Conservation (phyloP, 2,113 vertebrate species). For the Antidorcas marsupialis region DNA sequence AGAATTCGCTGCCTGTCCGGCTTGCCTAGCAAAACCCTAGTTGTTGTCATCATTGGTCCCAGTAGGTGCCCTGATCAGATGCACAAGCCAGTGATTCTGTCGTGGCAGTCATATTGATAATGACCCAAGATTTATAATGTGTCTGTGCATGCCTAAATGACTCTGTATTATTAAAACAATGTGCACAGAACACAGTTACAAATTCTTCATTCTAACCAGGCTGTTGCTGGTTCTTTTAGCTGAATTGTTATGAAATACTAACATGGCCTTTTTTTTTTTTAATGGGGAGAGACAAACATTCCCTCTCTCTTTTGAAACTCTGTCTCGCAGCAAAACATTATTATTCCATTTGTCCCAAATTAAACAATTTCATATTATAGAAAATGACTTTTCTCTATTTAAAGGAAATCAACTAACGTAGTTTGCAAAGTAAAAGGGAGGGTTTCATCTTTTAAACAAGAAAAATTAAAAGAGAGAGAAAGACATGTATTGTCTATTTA, state of each 20-base stretch:
- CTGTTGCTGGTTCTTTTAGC: not conserved
- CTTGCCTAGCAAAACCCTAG: slow-evolving; percentile 68
- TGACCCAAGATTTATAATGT: slow-evolving; percentile 49
- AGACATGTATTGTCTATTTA: slow-evolving; percentile 80
- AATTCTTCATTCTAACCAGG: not conserved
- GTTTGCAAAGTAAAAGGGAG: slow-evolving; percentile 78
- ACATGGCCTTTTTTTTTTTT: slow-evolving; percentile 48
- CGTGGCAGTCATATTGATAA: slow-evolving; percentile 45
- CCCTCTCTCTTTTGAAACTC: slow-evolving; percentile 71
- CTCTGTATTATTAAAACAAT: slow-evolving; percentile 33
- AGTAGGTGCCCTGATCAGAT: slow-evolving; percentile 57
- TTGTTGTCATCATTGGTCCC: slow-evolving; percentile 33
- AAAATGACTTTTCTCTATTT: slow-evolving; percentile 77
- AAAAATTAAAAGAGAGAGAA: slow-evolving; percentile 70
- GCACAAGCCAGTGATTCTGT: slow-evolving; percentile 58
- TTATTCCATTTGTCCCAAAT: slow-evolving; percentile 79
- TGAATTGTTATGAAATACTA: slow-evolving; percentile 63
- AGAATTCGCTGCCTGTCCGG: slow-evolving; percentile 82
- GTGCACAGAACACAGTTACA: slow-evolving; percentile 13
- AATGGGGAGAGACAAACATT: slow-evolving; percentile 41
- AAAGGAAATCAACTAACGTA: slow-evolving; percentile 78
- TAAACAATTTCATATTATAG: slow-evolving; percentile 80
- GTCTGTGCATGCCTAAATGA: not conserved
- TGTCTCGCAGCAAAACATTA: slow-evolving; percentile 76
- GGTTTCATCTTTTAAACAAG: slow-evolving; percentile 77